Percentiles rank a stretch among this genome's conserved stretches.
These are phyloP conservation scores for Taenaris catops DNA, from an alignment of 2,888 invertebrate species.

Conservation along the genomic window DNA sequence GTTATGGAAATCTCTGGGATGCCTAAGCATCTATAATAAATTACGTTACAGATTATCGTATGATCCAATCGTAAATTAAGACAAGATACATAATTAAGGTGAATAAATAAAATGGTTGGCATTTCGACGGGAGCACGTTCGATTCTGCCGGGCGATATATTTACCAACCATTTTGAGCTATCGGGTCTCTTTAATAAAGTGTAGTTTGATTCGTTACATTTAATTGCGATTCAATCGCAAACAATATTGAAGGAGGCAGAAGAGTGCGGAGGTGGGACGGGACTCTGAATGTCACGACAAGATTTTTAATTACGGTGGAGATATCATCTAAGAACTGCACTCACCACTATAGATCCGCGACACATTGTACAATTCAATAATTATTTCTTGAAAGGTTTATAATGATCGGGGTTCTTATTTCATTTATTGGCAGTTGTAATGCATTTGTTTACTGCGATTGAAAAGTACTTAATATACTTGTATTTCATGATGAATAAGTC, in stretches of 20 bases:
- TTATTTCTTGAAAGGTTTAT: constrained; percentile 42
- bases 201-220: constrained; percentile 73
- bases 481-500: too few relatives aligned
- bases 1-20: constrained; percentile 74
- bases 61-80: constrained; percentile 81
- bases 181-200: constrained; percentile 73
- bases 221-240: constrained; percentile 78
- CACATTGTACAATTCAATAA: constrained; percentile 72
- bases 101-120: constrained; percentile 80
- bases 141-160: constrained; percentile 58
- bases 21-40: constrained; percentile 76
- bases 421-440: too few relatives aligned
- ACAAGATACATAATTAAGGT: constrained; percentile 80
- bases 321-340: constrained; percentile 74
- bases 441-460: too few relatives aligned
- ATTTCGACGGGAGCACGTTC: constrained; percentile 79
- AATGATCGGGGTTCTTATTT: too few relatives aligned
- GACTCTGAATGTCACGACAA: constrained; percentile 79
- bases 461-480: too few relatives aligned
- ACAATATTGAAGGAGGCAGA: constrained; percentile 71
- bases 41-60: constrained; percentile 76
- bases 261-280: constrained; percentile 72
- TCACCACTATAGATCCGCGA: constrained; percentile 53
- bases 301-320: constrained; percentile 77
- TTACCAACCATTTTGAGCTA: constrained; percentile 67